Evolutionary conservation across 2,113 vertebrate genomes (phyloP), one percentile per base, ranked within the genome.

Genomic region (Chroicocephalus ridibundus): DNA sequence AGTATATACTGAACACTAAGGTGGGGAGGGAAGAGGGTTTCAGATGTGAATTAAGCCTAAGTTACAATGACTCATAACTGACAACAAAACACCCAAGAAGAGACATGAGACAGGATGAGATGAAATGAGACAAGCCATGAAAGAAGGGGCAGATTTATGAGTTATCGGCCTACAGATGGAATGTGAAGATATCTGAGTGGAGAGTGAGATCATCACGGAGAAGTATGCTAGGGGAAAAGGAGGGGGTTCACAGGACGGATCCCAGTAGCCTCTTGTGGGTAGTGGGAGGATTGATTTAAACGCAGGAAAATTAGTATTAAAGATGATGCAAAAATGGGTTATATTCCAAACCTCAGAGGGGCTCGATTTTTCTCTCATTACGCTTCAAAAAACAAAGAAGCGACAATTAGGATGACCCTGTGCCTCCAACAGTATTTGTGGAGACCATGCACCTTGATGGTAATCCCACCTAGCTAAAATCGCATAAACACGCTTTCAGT

Each of bases 131-230:
- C 65, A 91, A 86, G 58, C 62, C 46, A 86, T 82, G 87, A 95
- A 89, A 90, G 86, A 89, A 91, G 36, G 66, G 54, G 51, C 49
- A 94, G 85, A 91, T 95, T 94, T 89, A 90, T 93, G 92, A 96
- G 70, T 95, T 95, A 90, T 10, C 32, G 3, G 66, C 84, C 87
- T 85, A 80, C 87, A 65, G 90, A 93, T 91, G 85, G 90, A 86
- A 85, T 80, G 66, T 85, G 82, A 86, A 96, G 78, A 85, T 94
- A 72, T 5, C 29, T 40, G 90, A 90, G 82, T 78, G 42, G 66
- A 93, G 91, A 87, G 85, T 96, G 92, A 96, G 78, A 77, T 96
- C 90, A 96, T 69, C 78, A 42, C 5, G 3, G 44, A 76, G 80
- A 86, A 79, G 16, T 69, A 55, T 74, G 49, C 42, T 77, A 19